phyloP scores from a whole-genome alignment of 2,113 vertebrate genomes.

The Lagopus muta region DNA sequence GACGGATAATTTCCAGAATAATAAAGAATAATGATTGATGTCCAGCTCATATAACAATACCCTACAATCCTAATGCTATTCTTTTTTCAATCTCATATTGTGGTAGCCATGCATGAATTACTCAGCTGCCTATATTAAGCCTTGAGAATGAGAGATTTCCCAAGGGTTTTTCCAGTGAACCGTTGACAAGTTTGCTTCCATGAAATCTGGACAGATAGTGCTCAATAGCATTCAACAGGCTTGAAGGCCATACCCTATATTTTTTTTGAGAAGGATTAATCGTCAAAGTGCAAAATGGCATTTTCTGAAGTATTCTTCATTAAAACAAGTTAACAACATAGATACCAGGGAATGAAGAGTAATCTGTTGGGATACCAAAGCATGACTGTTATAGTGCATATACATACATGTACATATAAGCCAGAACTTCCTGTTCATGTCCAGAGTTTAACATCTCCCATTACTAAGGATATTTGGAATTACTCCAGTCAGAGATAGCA shows the following conservation, averaged over 20 bases:
- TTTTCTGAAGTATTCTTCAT: neutral
- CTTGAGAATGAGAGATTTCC: neutral
- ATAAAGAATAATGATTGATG: neutral
- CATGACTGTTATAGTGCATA: accelerated
- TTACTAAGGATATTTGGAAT: neutral
- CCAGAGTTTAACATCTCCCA: neutral
- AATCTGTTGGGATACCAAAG: neutral
- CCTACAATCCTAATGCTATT: neutral
- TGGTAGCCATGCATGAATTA: neutral
- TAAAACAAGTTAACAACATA: neutral
- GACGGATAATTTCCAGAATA: neutral
- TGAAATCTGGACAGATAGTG: neutral
- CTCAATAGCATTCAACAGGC: neutral
- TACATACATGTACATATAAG: neutral
- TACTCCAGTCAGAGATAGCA: neutral
- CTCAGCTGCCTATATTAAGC: neutral
- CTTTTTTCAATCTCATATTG: neutral
- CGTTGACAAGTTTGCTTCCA: neutral
- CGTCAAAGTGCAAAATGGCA: neutral
- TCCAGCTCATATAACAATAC: neutral
- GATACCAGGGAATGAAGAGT: neutral
- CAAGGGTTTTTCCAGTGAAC: neutral
- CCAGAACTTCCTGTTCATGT: neutral
- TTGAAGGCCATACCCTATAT: neutral
- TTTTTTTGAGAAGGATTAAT: neutral